Evolutionary conservation across 2,113 vertebrate genomes (phyloP).

Genomic region (Sceloporus undulatus): DNA sequence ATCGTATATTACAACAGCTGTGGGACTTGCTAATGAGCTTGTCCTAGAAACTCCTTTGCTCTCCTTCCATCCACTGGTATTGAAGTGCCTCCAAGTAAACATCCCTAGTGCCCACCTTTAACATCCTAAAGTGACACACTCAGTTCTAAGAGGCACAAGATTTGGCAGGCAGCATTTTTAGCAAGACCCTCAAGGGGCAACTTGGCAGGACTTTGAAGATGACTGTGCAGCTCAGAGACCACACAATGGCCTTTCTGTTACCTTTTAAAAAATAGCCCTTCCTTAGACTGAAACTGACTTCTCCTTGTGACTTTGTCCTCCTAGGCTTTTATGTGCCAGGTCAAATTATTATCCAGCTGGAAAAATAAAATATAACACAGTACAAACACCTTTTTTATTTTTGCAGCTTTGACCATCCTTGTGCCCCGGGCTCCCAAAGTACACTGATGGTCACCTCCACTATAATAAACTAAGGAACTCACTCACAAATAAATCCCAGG

Average conservation of each 20-base stretch:
- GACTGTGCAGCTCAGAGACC: not conserved
- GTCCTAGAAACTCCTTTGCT: constrained; percentile 15
- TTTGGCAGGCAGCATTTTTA: not conserved
- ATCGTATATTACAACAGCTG: not conserved
- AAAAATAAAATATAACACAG: not conserved
- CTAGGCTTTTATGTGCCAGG: not conserved
- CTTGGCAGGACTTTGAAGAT: constrained; percentile 12
- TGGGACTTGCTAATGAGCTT: constrained; percentile 14
- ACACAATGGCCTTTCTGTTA: not conserved
- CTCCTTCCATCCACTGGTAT: not conserved
- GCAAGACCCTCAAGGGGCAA: not conserved
- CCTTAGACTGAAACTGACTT: constrained; percentile 6
- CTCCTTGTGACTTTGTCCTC: constrained; percentile 15
- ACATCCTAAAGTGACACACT: constrained; percentile 11
- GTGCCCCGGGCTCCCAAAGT: not conserved
- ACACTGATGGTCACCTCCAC: not conserved
- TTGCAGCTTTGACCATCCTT: not conserved
- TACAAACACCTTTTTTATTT: not conserved
- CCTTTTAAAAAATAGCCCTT: not conserved
- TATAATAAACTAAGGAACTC: not conserved
- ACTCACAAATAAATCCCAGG: not conserved
- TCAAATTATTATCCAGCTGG: not conserved
- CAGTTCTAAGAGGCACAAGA: not conserved
- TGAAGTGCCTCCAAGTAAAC: not conserved
- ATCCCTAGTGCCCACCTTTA: not conserved